Base-by-base conservation (phyloP, 2,888 invertebrate species). In the Rhopalosiphum nymphaeae region DNA sequence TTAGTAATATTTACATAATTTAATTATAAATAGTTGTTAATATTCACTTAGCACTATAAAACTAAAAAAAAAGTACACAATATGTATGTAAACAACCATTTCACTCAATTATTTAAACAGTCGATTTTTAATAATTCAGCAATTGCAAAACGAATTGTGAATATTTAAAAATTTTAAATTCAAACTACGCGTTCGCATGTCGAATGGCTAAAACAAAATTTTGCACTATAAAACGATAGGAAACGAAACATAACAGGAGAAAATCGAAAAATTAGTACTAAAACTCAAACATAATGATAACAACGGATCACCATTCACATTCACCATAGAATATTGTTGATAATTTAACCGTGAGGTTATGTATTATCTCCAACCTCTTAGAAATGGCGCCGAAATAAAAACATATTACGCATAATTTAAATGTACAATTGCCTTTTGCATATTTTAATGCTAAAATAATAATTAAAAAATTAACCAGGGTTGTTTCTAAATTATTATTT, bases 211-310 rank as follows among this genome's bases (percentile, higher is more conserved):
- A 13, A 13, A 46, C 86, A 86, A 44, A 29, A 29, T 44, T 44
- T 44, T 13, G 86, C 13, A 44, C 3, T 2, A 61, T 3, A 46
- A 89, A 36, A 0, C 3, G 1, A 42, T 42, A 5, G 4, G 57
- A n/a, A 85, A 7, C 78, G 13, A 49, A 78, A 25, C 7, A 7
- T 21, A 26, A 44, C 56, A 21, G 4, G 53, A 36, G 36, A 9
- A 91, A 84, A 84, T 42, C 84, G 42, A 85, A 91, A 91, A 91
- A 56, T n/a, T 25, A 86, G 13, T 42, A 67, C 1, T 11, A 29
- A 57, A 93, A 93, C 93, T 93, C 53, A 49, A 93, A 93, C 89
- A 85, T 26, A 46, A 61, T 93, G 93, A 93, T 93, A 93, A 93
- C 93, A 93, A 93, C 93, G 93, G 93, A 90, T 90, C 89, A 89